Base-by-base conservation (phyloP, 2,113 vertebrate genomes). In the Seriola quinqueradiata region DNA sequence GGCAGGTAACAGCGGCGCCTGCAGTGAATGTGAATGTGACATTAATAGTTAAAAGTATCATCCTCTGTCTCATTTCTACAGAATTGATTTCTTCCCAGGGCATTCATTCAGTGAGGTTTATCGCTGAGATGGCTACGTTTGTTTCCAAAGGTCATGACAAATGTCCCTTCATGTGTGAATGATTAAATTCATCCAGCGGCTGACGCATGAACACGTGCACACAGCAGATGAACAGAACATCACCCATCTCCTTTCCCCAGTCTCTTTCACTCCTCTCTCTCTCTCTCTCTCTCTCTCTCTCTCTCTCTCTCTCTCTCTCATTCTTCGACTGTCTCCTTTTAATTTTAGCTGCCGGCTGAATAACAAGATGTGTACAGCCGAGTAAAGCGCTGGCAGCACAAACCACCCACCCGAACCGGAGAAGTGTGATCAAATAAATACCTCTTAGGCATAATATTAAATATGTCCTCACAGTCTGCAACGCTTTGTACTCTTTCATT, bases 121-220 rank as follows among this genome's bases (percentile, higher is more conserved):
- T 93, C 87, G 72, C 83, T 40, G 71, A 40, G 83, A 81, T 77
- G 38, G 68, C 77, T n/a, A 21, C 82, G 83, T 94, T 90, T 91
- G 85, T 90, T 90, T 92, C 83, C 85, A 92, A 95, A 94, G 93
- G 93, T 94, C 94, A 93, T 87, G 88, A 93, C 90, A 90, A 92
- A 94, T 92, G 91, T 93, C 88, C 88, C 89, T 78, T 92, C 88
- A 85, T 69, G 87, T 90, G 81, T 91, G 89, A 94, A 91, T 91
- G 92, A 94, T 94, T 94, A 90, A 83, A 93, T 90, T 83, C 90
- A 74, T 91, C 89, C 81, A 78, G 78, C 59, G 75, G 79, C 73
- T 69, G 76, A 83, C 77, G 77, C 87, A 80, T 70, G 42, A 68
- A 58, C 54, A 73, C 48, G 52, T 46, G 66, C 67, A 55, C 59